phyloP scores from a whole-genome alignment of 1,140 invertebrate species.

The Berghia stephanieae region DNA sequence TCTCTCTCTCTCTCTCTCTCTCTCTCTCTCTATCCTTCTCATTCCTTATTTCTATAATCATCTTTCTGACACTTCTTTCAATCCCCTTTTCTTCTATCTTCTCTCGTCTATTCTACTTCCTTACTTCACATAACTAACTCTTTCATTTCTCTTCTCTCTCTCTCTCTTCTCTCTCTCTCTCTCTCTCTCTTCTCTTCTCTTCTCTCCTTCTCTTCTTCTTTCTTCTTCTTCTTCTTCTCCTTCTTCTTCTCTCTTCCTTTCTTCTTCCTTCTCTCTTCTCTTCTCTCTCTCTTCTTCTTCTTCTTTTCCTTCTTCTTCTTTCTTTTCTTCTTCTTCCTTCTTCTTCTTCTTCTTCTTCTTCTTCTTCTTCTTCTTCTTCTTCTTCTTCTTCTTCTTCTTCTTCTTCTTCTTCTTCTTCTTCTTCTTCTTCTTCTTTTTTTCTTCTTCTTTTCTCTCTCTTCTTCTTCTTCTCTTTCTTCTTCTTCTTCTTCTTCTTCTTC shows the following conservation, averaged over 20 bases:
- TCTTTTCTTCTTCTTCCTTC: constrained; percentile 15
- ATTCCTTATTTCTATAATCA: no score
- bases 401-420: neutral
- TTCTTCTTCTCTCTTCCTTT: neutral
- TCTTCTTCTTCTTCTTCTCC: constrained; percentile 17
- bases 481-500: neutral
- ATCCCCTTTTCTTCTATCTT: no score
- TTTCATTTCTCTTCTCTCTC: neutral
- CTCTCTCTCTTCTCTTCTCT: neutral
- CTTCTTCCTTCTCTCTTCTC: neutral
- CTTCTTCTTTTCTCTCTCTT: constrained; percentile 19
- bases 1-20: no score
- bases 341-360: neutral
- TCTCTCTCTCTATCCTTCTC: no score
- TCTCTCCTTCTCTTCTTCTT: neutral
- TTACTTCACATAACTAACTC: no score
- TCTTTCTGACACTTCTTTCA: no score
- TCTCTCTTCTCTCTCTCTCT: neutral
- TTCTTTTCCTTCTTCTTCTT: constrained; percentile 17
- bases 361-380: neutral
- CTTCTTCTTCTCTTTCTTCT: neutral
- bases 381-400: constrained; percentile 6
- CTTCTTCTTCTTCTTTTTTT: constrained; percentile 5
- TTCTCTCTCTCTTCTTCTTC: constrained; percentile 17
- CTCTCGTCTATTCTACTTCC: no score